Evolutionary conservation across 92 coral and sea anemone species (phyloP).

Genomic region (Plumapathes pennacea): DNA sequence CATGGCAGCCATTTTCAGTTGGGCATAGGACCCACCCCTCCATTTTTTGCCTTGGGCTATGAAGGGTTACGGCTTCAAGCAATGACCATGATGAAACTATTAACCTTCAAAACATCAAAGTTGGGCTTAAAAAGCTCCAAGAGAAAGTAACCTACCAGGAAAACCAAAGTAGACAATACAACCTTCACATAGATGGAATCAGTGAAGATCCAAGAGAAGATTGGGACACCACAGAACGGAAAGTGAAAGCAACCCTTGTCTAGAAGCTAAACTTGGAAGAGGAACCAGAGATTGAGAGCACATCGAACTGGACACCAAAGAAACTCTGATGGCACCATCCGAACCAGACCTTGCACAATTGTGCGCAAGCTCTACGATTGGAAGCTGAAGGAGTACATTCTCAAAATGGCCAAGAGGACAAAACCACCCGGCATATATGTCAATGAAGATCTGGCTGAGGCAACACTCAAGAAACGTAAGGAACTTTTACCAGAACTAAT

Average conservation of each 20-base stretch:
- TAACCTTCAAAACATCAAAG: no score
- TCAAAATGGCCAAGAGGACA: constrained; percentile 2
- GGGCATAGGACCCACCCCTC: no score
- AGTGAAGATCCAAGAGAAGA: constrained; percentile 6
- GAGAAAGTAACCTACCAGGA: no score
- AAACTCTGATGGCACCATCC: constrained; percentile 1
- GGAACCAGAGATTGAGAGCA: constrained; percentile 12
- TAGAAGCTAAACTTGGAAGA: constrained; percentile 1
- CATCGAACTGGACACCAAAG: constrained; percentile 11
- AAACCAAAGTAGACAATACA: no score
- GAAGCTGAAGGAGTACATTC: constrained; percentile 1
- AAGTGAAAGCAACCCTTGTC: neutral
- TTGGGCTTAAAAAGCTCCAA: no score
- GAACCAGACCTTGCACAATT: constrained; percentile 9
- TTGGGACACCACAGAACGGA: constrained; percentile 10
- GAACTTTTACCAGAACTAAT: constrained; percentile 1
- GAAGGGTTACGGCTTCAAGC: no score
- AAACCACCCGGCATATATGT: constrained; percentile 10
- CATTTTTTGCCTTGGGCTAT: no score
- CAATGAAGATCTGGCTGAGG: constrained; percentile 7
- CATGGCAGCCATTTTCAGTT: no score
- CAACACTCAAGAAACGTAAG: constrained; percentile 7
- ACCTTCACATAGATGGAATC: constrained; percentile 14
- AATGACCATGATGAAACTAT: no score
- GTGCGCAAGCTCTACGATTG: constrained; percentile 18